These are phyloP conservation scores for Otus sunia DNA, from an alignment of 2,113 vertebrate genomes.

Conservation along the genomic window DNA sequence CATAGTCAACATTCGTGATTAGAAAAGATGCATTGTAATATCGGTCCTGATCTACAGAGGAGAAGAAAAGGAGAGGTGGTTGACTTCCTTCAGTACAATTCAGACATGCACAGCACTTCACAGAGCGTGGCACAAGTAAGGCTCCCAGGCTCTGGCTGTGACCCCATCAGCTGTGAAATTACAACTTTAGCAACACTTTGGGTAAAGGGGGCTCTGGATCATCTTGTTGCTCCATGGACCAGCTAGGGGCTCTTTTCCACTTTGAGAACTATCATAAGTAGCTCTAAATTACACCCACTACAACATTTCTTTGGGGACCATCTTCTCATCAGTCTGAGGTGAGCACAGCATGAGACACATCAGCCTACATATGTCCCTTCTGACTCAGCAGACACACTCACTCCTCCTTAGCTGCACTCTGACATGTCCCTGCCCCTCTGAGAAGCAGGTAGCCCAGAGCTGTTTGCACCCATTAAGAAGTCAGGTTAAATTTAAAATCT, in stretches of 20 bases:
- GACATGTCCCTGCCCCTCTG: not conserved
- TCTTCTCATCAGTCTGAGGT: not conserved
- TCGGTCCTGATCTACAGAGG: conserved; percentile 63
- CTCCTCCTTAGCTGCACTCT: not conserved
- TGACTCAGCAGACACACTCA: not conserved
- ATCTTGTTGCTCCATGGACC: not conserved
- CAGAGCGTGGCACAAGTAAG: not conserved
- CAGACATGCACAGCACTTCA: not conserved
- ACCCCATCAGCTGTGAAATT: not conserved
- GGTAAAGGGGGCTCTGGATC: not conserved
- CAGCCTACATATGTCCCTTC: not conserved
- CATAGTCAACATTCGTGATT: conserved; percentile 60
- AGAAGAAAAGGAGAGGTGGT: not conserved
- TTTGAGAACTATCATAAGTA: not conserved
- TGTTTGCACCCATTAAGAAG: not conserved
- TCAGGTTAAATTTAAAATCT: not conserved
- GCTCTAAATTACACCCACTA: not conserved
- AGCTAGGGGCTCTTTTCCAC: not conserved
- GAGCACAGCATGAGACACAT: not conserved
- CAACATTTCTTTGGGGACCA: not conserved
- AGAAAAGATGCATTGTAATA: conserved; percentile 67
- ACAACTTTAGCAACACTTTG: not conserved
- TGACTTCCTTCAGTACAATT: not conserved
- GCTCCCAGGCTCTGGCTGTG: not conserved
- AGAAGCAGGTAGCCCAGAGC: not conserved